Evolutionary conservation across 2,113 vertebrate species (phyloP).

Genomic region (Oryzias melastigma): DNA sequence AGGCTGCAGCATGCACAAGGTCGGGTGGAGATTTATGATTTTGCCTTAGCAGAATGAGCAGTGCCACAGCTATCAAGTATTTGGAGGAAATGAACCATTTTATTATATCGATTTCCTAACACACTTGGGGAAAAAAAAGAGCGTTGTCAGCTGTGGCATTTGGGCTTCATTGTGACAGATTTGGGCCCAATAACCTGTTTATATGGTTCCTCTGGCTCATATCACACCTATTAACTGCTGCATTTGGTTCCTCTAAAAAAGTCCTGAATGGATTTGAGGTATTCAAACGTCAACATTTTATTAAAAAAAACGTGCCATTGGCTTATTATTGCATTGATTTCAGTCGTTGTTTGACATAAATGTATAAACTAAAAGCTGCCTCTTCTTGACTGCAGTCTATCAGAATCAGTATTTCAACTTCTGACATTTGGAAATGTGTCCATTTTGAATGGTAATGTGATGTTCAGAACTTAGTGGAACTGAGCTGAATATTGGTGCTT

Average conservation of each 20-base stretch:
- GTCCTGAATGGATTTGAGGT: background rate
- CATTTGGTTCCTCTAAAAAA: conserved; percentile 34
- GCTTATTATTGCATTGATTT: conserved; percentile 15
- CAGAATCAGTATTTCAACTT: conserved; percentile 4
- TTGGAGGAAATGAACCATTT: conserved; percentile 76
- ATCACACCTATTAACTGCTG: conserved; percentile 31
- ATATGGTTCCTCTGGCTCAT: conserved; percentile 6
- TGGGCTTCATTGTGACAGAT: conserved; percentile 77
- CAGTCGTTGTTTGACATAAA: conserved; percentile 8
- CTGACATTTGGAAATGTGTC: conserved; percentile 32
- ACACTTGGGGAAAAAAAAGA: conserved; percentile 66
- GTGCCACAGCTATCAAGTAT: conserved; percentile 58
- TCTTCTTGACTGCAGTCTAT: background rate
- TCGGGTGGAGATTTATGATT: conserved; percentile 73
- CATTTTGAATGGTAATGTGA: conserved; percentile 21
- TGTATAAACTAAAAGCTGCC: no score
- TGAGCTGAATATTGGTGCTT: conserved; percentile 19
- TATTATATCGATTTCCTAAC: conserved; percentile 79
- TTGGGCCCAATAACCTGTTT: conserved; percentile 53
- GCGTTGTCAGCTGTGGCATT: conserved; percentile 73
- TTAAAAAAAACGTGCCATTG: conserved; percentile 46
- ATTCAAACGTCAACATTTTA: conserved; percentile 59
- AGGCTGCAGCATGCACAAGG: conserved; percentile 69
- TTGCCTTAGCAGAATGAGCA: conserved; percentile 67
- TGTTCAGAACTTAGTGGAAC: conserved; percentile 25